phyloP scores from a whole-genome alignment of 1,140 invertebrate species.

The Megathymus violae region DNA sequence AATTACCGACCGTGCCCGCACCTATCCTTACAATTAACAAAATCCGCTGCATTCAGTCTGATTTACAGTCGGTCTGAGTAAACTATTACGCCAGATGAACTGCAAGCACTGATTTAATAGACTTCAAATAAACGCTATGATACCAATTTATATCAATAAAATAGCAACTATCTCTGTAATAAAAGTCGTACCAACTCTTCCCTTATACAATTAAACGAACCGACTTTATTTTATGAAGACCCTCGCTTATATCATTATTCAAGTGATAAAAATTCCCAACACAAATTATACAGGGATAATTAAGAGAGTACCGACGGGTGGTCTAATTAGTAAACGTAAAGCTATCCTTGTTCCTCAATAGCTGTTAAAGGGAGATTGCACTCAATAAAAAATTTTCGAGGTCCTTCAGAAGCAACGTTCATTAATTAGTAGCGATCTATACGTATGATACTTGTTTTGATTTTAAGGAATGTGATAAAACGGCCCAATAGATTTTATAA shows the following conservation, averaged over 20 bases:
- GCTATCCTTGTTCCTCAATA: conserved; percentile 36
- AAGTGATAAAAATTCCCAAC: conserved; percentile 41
- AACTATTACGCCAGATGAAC: too few species aligned
- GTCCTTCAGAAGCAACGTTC: conserved; percentile 49
- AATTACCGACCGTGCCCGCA: too few species aligned
- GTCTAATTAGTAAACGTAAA: conserved; percentile 52
- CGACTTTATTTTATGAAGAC: background rate
- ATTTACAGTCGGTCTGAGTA: too few species aligned
- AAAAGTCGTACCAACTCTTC: background rate
- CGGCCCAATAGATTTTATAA: too few species aligned
- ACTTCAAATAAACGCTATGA: too few species aligned
- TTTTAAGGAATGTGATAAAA: too few species aligned
- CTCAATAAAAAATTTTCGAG: conserved; percentile 32
- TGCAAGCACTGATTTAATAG: too few species aligned
- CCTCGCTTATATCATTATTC: conserved; percentile 4
- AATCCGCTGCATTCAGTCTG: too few species aligned
- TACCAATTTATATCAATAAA: too few species aligned
- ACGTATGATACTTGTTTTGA: conserved; percentile 44
- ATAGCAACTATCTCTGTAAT: too few species aligned
- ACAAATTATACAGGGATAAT: conserved; percentile 52
- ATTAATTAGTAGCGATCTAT: conserved; percentile 58
- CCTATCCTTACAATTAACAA: too few species aligned
- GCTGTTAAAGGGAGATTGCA: conserved; percentile 39
- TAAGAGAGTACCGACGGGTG: conserved; percentile 55
- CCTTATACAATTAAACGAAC: background rate